These are phyloP conservation scores for Nestor notabilis DNA, from an alignment of 2,113 vertebrate genomes.

Conservation along the genomic window DNA sequence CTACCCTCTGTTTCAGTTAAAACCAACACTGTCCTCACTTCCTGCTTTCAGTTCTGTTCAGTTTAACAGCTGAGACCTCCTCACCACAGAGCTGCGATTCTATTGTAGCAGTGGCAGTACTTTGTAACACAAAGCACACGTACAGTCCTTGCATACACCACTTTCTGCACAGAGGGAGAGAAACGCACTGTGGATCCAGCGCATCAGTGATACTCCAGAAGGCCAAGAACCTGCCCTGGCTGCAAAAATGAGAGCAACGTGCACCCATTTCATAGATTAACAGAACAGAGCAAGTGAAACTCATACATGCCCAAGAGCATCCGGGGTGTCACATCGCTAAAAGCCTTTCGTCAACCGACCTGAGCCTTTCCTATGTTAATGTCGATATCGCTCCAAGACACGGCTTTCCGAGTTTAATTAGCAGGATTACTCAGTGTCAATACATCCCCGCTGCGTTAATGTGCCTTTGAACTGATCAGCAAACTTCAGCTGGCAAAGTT, in stretches of 20 bases:
- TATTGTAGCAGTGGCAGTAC: rapidly evolving
- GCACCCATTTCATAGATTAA: neutral
- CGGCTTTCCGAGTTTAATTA: neutral
- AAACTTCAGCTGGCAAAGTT: neutral
- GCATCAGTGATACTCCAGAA: rapidly evolving
- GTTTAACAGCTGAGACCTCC: neutral
- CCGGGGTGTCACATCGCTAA: neutral
- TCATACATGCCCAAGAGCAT: neutral
- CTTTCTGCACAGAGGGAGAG: neutral
- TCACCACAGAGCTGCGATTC: neutral
- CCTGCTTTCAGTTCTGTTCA: neutral
- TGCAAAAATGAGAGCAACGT: neutral
- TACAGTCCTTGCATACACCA: neutral
- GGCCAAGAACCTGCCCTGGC: neutral
- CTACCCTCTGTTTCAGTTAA: neutral
- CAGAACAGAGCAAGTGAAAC: neutral
- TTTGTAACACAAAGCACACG: rapidly evolving
- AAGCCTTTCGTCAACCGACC: neutral
- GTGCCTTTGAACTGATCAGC: neutral
- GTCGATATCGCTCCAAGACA: neutral
- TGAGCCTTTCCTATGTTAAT: neutral
- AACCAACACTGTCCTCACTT: neutral
- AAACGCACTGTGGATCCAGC: rapidly evolving
- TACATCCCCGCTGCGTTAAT: neutral
- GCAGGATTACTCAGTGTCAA: neutral